phyloP scores from a whole-genome alignment of 2,888 invertebrate species.

The Drosophila helvetica region DNA sequence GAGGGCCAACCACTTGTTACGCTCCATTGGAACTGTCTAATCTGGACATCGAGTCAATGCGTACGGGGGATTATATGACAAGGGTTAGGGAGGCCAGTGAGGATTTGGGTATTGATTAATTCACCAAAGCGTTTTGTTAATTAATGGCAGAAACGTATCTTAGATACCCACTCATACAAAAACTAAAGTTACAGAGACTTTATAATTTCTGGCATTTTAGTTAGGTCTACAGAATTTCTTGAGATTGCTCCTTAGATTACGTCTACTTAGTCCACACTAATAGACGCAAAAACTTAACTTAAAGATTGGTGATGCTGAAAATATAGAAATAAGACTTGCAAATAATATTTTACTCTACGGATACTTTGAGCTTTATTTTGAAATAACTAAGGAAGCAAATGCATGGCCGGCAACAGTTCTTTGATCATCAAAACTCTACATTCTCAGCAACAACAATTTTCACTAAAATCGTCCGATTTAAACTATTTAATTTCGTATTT shows the following conservation, averaged over 20 bases:
- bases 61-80: slow-evolving; percentile 23
- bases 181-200: too few species aligned
- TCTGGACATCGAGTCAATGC: slow-evolving; percentile 29
- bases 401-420: too few species aligned
- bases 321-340: too few species aligned
- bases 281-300: too few species aligned
- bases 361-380: too few species aligned
- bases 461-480: slow-evolving; percentile 17
- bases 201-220: background rate
- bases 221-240: too few species aligned
- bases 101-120: background rate
- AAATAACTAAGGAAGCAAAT: too few species aligned
- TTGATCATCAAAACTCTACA: background rate
- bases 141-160: background rate
- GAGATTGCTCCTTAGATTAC: background rate
- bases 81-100: background rate
- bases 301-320: too few species aligned
- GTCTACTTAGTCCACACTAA: background rate
- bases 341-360: too few species aligned
- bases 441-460: background rate
- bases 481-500: slow-evolving; percentile 14
- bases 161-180: background rate
- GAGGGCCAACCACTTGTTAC: slow-evolving; percentile 39
- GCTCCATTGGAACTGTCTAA: slow-evolving; percentile 48
- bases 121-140: background rate